Percentiles rank a stretch among this genome's conserved stretches.
Evolutionary conservation across 1,140 invertebrate species (phyloP).

Genomic region (Sinella curviseta): DNA sequence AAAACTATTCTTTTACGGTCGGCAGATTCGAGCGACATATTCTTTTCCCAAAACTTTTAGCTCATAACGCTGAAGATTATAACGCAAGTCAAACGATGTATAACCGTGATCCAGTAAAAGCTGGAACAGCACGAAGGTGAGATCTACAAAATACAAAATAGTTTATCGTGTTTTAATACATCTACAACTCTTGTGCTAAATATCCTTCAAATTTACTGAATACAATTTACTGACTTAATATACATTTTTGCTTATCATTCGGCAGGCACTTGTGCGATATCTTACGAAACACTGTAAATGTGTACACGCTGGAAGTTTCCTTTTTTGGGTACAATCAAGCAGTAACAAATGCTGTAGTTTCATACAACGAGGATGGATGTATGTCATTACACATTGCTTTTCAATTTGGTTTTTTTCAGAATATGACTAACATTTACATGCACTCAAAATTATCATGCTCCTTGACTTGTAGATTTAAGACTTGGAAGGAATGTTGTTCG

Average conservation of each 20-base stretch:
- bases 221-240: neutral
- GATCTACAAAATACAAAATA: neutral
- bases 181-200: constrained; percentile 10
- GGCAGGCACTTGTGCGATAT: constrained; percentile 62
- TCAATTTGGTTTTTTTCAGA: neutral
- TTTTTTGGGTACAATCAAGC: constrained; percentile 77
- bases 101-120: constrained; percentile 81
- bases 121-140: constrained; percentile 81
- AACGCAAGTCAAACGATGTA: constrained; percentile 79
- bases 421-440: neutral
- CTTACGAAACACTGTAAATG: constrained; percentile 74
- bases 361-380: constrained; percentile 89
- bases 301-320: constrained; percentile 82
- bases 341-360: constrained; percentile 65
- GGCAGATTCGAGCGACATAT: constrained; percentile 79
- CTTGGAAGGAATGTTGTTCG: constrained; percentile 74
- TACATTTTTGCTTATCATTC: constrained; percentile 15
- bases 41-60: constrained; percentile 85
- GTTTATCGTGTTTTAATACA: neutral
- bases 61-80: constrained; percentile 81
- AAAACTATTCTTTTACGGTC: constrained; percentile 39
- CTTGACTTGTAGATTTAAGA: constrained; percentile 60
- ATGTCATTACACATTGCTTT: constrained; percentile 61
- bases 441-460: neutral
- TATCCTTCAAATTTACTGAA: neutral